These are phyloP conservation scores for Anarrhichthys ocellatus DNA, from an alignment of 2,113 vertebrate species.

Conservation along the genomic window DNA sequence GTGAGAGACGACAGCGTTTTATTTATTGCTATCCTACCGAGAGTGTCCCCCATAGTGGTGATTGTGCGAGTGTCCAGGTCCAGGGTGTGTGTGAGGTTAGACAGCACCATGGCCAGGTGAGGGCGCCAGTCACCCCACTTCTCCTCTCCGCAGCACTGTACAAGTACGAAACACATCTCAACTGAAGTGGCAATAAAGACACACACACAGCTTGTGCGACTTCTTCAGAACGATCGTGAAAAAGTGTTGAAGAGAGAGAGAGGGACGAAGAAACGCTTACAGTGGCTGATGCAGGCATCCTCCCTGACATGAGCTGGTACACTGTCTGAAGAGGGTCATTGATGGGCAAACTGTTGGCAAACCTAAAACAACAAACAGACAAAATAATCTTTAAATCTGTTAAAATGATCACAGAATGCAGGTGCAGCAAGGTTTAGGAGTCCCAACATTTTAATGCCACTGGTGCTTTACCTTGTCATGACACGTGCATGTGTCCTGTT, in stretches of 20 bases:
- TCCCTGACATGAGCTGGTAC: slow-evolving; percentile 98
- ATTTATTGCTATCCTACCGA: slow-evolving; percentile 83
- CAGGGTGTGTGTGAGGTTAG: slow-evolving; percentile 91
- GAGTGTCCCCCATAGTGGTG: slow-evolving; percentile 96
- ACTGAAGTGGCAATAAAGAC: neutral
- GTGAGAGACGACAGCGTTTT: neutral
- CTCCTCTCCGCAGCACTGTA: slow-evolving; percentile 96
- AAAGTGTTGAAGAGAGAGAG: neutral
- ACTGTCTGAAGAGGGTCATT: slow-evolving; percentile 98
- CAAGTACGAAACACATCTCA: neutral
- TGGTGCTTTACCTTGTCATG: slow-evolving; percentile 91
- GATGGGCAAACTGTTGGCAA: slow-evolving; percentile 98
- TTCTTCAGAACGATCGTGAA: neutral
- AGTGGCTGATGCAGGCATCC: slow-evolving; percentile 96
- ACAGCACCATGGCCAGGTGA: slow-evolving; percentile 97
- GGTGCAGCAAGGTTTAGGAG: neutral
- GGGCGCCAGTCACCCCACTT: slow-evolving; percentile 99
- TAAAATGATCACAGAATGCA: neutral
- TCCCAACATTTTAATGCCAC: neutral
- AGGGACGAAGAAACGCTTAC: slow-evolving; percentile 75
- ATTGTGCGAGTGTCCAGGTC: slow-evolving; percentile 94
- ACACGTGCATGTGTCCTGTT: slow-evolving; percentile 94
- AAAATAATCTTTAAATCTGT: neutral
- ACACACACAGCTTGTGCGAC: neutral
- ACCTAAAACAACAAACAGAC: slow-evolving; percentile 80